These are phyloP conservation scores for Phalacrocorax aristotelis DNA, from an alignment of 2,113 vertebrate species.

Conservation along the genomic window DNA sequence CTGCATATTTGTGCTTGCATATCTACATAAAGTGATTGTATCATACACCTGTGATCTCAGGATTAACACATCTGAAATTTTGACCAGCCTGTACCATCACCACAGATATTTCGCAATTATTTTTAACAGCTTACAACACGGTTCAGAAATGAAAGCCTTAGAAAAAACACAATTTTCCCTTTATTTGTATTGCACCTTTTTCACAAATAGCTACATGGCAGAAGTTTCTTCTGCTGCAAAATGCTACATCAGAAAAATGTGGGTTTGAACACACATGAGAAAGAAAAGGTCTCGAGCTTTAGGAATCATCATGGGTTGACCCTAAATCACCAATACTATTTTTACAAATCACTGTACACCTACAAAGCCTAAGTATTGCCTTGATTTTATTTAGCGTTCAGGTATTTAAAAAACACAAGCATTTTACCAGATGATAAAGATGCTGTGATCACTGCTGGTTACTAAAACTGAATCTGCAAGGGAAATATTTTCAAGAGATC, in stretches of 20 bases:
- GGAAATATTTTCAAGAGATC: neutral
- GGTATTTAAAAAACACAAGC: neutral
- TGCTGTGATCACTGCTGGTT: neutral
- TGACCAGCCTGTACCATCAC: neutral
- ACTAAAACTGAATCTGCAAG: neutral
- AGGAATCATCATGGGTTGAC: neutral
- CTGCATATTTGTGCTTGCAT: neutral
- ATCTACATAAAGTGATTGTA: neutral
- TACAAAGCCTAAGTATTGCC: neutral
- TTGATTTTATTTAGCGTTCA: neutral
- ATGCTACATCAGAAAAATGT: neutral
- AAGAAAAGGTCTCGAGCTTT: neutral
- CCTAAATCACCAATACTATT: neutral
- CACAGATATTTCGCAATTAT: neutral
- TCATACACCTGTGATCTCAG: neutral
- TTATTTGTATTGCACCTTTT: conserved; percentile 37
- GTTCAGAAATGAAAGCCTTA: neutral
- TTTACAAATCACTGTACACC: neutral
- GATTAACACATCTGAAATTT: neutral
- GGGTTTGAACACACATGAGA: neutral
- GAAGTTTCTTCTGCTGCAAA: neutral
- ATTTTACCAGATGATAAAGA: neutral
- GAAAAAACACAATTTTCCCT: neutral
- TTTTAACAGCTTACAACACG: neutral
- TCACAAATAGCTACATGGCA: neutral